Evolutionary conservation across 2,113 vertebrate species (phyloP).

Genomic region (Penelope pileata): DNA sequence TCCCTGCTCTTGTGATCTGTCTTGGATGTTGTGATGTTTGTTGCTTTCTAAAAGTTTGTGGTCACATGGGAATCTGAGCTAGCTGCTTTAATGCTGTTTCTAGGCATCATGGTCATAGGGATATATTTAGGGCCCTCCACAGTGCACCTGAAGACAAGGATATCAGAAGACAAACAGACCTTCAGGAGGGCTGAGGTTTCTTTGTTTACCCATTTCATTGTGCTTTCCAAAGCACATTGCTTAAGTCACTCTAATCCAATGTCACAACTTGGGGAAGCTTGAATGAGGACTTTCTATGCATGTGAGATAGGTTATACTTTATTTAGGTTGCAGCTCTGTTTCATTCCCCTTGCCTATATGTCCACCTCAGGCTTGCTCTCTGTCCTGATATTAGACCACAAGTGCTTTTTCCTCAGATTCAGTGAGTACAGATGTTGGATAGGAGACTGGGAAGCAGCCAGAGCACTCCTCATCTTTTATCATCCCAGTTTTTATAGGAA

Average conservation of each 20-base stretch:
- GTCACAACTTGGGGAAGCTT: neutral
- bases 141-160: neutral
- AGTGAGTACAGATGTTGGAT: neutral
- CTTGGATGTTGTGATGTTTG: conserved; percentile 12
- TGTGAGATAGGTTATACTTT: neutral
- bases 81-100: neutral
- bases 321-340: neutral
- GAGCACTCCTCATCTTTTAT: neutral
- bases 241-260: neutral
- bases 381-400: neutral
- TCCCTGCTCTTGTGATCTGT: neutral
- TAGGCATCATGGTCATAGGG: neutral
- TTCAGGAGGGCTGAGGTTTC: neutral
- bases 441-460: neutral
- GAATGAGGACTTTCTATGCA: neutral
- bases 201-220: neutral
- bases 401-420: neutral
- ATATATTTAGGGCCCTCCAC: neutral
- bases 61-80: neutral
- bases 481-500: neutral
- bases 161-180: neutral
- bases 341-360: neutral
- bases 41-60: neutral
- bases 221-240: neutral
- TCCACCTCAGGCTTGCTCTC: neutral